Percentiles rank a stretch among this genome's conserved stretches.
Conservation (phyloP, 1,140 invertebrate genomes). For the Trichomalopsis sarcophagae region DNA sequence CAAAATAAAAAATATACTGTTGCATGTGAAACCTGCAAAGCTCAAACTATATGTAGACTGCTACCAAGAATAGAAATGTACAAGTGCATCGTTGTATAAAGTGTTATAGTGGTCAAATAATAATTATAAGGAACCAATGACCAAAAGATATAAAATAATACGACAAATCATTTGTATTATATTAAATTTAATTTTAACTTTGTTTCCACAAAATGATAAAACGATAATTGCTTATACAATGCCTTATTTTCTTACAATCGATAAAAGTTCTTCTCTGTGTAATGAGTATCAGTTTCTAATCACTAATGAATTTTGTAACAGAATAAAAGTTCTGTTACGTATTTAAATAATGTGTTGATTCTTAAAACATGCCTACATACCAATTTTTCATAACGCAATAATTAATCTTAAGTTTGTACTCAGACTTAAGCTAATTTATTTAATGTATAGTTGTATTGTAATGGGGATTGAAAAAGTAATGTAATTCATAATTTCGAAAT, state of each 20-base stretch:
- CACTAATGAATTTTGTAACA: constrained; percentile 20
- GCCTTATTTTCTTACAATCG: neutral
- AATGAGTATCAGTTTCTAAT: neutral
- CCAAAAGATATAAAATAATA: constrained; percentile 34
- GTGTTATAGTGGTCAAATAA: constrained; percentile 30
- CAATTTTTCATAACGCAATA: neutral
- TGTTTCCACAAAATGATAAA: neutral
- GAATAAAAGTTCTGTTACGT: constrained; percentile 9
- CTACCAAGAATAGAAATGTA: constrained; percentile 3
- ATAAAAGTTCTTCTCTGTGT: neutral
- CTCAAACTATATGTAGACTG: neutral
- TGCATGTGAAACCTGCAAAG: neutral
- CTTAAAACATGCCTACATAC: neutral
- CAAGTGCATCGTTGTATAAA: constrained; percentile 16
- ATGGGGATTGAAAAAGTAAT: too few relatives aligned
- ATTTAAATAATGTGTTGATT: neutral
- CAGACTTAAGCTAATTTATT: too few relatives aligned
- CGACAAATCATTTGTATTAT: neutral
- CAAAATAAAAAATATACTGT: constrained; percentile 6
- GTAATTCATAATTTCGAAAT: too few relatives aligned
- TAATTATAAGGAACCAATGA: constrained; percentile 45
- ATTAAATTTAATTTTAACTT: neutral
- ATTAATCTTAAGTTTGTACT: too few relatives aligned
- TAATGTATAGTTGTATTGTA: too few relatives aligned
- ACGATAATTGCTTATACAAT: neutral